phyloP scores from a whole-genome alignment of 2,113 vertebrate genomes.

The Sinocyclocheilus rhinocerous region DNA sequence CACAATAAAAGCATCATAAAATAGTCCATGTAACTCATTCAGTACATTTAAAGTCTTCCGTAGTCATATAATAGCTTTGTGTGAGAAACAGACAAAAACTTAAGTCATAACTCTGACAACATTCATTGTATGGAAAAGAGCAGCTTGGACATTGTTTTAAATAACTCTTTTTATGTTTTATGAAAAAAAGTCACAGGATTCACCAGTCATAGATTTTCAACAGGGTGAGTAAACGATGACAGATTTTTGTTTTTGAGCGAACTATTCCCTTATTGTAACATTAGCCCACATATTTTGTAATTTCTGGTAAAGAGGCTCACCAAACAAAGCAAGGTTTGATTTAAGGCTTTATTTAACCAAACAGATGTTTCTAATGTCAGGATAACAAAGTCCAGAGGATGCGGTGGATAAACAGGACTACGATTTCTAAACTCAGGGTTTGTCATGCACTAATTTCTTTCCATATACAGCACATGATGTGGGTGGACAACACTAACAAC shows the following conservation, averaged over 20 bases:
- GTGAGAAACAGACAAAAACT: not conserved
- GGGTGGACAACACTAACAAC: slow-evolving; percentile 39
- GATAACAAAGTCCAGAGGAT: slow-evolving; percentile 25
- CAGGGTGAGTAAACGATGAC: not conserved
- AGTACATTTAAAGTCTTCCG: not conserved
- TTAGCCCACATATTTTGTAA: not conserved
- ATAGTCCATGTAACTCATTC: not conserved
- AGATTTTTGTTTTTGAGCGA: not conserved
- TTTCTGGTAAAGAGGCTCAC: slow-evolving; percentile 10
- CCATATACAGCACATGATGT: slow-evolving; percentile 13
- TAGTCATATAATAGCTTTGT: not conserved
- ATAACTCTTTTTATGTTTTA: not conserved
- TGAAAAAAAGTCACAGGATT: not conserved
- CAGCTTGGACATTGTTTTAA: not conserved
- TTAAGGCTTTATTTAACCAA: not conserved
- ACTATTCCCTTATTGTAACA: not conserved
- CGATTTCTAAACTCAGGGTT: slow-evolving; percentile 1
- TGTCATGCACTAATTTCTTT: slow-evolving; percentile 10
- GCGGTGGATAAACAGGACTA: not conserved
- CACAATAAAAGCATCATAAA: not conserved
- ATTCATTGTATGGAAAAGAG: not conserved
- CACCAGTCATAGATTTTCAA: not conserved
- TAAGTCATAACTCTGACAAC: not conserved
- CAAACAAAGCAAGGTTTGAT: slow-evolving; percentile 3
- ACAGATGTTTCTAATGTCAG: slow-evolving; percentile 16